Base-by-base conservation (phyloP, 2,113 vertebrate genomes). In the Rallus limicola region DNA sequence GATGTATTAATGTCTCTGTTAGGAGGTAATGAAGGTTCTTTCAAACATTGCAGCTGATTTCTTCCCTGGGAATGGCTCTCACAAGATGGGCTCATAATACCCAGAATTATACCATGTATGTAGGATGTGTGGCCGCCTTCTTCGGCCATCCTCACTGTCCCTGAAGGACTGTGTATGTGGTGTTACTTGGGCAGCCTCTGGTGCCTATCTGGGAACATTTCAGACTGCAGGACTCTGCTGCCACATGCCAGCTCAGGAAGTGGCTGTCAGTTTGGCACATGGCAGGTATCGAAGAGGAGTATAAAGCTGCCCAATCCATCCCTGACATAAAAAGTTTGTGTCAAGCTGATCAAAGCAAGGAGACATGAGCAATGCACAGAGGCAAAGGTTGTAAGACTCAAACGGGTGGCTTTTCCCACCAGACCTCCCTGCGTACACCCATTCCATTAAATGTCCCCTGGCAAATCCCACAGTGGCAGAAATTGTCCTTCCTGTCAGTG, bases 141-240 rank as follows among this genome's bases (percentile, higher is more conserved):
- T 44, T 33, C 31, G 50, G 34, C 67, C 16, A 15, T 17, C 58
- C 64, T 5, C 53, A 48, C 42, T 87, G 48, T 29, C 34, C 44
- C 18, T 80, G 36, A 18, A 48, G 36, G 21, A 72, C 24, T 48
- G 52, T 8, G 34, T 28, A 48, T 0, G 0, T 18, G 5, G 10
- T 19, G 15, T 60, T 58, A 23, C 28, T 55, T 25, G 65, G 38
- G 60, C 46, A 81, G 77, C 52, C n/a, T 91, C 79, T 82, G n/a
- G 62, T 8, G 16, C 24, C 25, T 48, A 13, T 16, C 38, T 6
- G 8, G 70, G 79, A 31, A 72, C 52, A 71, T 56, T 46, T 42
- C 63, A 64, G n/a, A 52, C 48, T 60, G 10, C n/a, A 46, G 52
- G 76, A 44, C 70, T 77, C n/a, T 28, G 34, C 63, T 86, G 26